phyloP scores from a whole-genome alignment of 53 echinoderm and acorn worm genomes.

The Astropecten irregularis region DNA sequence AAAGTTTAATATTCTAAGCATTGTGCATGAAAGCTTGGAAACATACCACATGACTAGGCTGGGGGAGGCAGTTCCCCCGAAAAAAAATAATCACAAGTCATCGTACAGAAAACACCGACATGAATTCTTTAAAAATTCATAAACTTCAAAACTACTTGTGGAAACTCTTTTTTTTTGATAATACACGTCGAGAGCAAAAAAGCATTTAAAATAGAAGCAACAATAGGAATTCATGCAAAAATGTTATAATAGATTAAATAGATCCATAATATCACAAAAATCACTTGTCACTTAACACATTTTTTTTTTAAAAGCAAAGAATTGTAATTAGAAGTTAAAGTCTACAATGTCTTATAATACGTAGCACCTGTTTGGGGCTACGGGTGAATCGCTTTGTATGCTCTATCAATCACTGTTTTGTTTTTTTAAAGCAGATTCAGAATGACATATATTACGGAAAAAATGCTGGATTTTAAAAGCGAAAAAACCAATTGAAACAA shows the following conservation, averaged over 20 bases:
- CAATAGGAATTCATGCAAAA: slow-evolving; percentile 58
- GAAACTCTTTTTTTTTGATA: slow-evolving; percentile 28
- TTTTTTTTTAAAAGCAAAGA: slow-evolving; percentile 53
- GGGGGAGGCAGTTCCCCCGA: neutral
- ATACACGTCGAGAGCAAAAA: slow-evolving; percentile 47
- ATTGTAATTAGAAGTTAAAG: slow-evolving; percentile 41
- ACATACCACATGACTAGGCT: slow-evolving; percentile 30
- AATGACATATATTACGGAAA: slow-evolving; percentile 21
- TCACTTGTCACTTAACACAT: slow-evolving; percentile 60
- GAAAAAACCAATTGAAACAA: slow-evolving; percentile 28
- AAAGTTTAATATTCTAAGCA: neutral
- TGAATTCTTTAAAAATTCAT: slow-evolving; percentile 52
- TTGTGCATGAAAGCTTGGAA: slow-evolving; percentile 41
- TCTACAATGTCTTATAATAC: slow-evolving; percentile 27
- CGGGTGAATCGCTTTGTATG: neutral
- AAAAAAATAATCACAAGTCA: slow-evolving; percentile 52
- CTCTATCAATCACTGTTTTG: slow-evolving; percentile 14
- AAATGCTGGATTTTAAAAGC: neutral
- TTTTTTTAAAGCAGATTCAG: slow-evolving; percentile 14
- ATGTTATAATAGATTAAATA: slow-evolving; percentile 59
- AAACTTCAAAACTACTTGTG: slow-evolving; percentile 33
- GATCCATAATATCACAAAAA: slow-evolving; percentile 49
- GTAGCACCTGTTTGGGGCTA: slow-evolving; percentile 52
- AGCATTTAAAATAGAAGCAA: slow-evolving; percentile 59
- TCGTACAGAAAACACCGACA: slow-evolving; percentile 47